Base-by-base conservation (phyloP, 2,888 invertebrate species). In the Digitonthophagus gazella region DNA sequence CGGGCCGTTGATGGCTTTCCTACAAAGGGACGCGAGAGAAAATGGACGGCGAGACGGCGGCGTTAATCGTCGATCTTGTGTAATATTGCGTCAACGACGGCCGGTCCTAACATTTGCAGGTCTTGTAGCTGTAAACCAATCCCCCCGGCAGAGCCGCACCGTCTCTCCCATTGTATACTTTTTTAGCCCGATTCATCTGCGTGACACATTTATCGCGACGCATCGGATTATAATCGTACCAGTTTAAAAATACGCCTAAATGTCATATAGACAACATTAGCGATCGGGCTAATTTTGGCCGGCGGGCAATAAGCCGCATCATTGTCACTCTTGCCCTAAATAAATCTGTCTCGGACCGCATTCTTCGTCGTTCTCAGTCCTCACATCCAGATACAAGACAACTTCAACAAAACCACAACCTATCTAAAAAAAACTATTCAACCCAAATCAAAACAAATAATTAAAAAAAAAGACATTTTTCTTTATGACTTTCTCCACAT, bases 191-290 rank as follows among this genome's bases (percentile, higher is more conserved):
- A 44, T 44, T 44, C 28, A 44, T 44, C 28, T 44, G 28, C 28
- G 28, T 44, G 28, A 44, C 28, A 44, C 28, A 44, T 44, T 44
- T 44, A 44, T 44, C 28, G 28, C 28, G 28, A 44, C 28, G 28
- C 28, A 44, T 44, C 28, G 28, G 28, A 44, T 44, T 44, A 44
- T 44, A 44, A 44, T 44, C 28, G 28, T 44, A 44, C 28, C 28
- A 44, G 28, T 44, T 58, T 67, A 67, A 67, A 67, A 67, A 67
- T 67, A 67, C 44, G 58, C 58, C 22, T 67, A 58, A 67, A 67
- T 67, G 67, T 67, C 67, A 67, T 28, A 44, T 28, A 67, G 58
- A 67, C 67, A 67, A 58, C 58, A 67, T 67, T 67, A 67, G 67
- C 67, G 57, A 65, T 65, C 28, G 61, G 16, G n/a, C 19, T 20